Evolutionary conservation across 2,888 invertebrate genomes (phyloP), one percentile per base, ranked within the genome.

Genomic region (Micropterix aruncella): DNA sequence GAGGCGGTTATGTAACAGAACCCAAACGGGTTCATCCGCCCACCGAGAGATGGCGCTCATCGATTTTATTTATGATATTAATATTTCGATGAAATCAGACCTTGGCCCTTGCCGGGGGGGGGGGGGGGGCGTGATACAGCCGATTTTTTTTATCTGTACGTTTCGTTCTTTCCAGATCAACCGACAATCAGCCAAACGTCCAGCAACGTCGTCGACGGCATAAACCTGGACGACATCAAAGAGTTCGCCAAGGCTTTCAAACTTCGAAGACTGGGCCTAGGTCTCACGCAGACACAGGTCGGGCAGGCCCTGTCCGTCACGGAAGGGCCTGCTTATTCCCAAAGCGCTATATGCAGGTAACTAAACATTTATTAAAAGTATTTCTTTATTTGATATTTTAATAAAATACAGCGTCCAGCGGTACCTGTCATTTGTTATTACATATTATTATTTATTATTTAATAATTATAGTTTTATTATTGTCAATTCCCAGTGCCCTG

Each of bases 341-440:
- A 97, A 76, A 94, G 94, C 67, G 96, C 96, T 55, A 97, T 97
- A 64, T 97, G 96, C 89, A 91, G 95, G 95, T 95, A 75, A 73
- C 27, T 27, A 27, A 27, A 27, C 27, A 27, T 42, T 43, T 44
- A 44, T 47, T 40, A 44, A 41, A 40, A 42, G 44, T 40, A 44
- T 42, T 47, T 44, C 46, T 46, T 50, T 45, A 42, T 39, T 41
- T 48, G n/a, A n/a, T n/a, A n/a, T n/a, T 14, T 40, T 19, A 40
- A 40, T 44, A 19, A 40, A 16, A 18, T 19, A 16, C 40, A 19
- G 18, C 40, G 19, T 18, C 40, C 14, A 19, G 19, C 19, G 40
- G 40, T 40, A 40, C 18, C 19, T 40, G 40, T 16, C 27, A 36
- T 17, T 42, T 42, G 19, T 19, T 42, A 27, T 27, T 42, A 42